These are phyloP conservation scores for Desoria tigrina DNA, from an alignment of 2,888 invertebrate species.

Conservation along the genomic window DNA sequence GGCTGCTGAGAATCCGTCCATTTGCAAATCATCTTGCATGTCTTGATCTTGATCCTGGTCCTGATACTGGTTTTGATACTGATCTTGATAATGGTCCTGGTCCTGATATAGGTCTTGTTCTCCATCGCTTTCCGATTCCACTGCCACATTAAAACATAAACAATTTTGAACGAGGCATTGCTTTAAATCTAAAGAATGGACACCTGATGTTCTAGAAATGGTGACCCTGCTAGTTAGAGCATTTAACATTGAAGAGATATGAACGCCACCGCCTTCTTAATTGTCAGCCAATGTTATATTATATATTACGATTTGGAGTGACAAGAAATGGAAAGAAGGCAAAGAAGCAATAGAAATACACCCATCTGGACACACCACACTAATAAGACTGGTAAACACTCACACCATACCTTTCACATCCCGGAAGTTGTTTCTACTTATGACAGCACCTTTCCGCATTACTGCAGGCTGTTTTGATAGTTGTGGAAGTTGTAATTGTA, in stretches of 20 bases:
- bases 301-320: too few relatives aligned
- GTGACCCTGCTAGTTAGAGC: too few relatives aligned
- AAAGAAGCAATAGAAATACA: not conserved
- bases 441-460: not conserved
- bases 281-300: too few relatives aligned
- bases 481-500: too few relatives aligned
- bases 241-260: too few relatives aligned
- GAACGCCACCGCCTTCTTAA: too few relatives aligned
- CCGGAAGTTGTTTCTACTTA: not conserved
- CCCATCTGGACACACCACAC: not conserved
- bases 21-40: not conserved
- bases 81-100: not conserved
- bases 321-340: too few relatives aligned
- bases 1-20: constrained; percentile 12
- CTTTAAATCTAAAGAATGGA: too few relatives aligned
- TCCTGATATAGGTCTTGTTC: not conserved
- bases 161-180: not conserved
- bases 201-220: too few relatives aligned
- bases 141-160: not conserved
- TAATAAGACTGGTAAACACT: too few relatives aligned
- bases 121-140: constrained; percentile 4
- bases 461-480: too few relatives aligned
- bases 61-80: not conserved
- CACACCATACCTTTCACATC: not conserved
- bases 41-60: constrained; percentile 4